Conservation (phyloP, 2,113 vertebrate species). For the Tragelaphus buxtoni region DNA sequence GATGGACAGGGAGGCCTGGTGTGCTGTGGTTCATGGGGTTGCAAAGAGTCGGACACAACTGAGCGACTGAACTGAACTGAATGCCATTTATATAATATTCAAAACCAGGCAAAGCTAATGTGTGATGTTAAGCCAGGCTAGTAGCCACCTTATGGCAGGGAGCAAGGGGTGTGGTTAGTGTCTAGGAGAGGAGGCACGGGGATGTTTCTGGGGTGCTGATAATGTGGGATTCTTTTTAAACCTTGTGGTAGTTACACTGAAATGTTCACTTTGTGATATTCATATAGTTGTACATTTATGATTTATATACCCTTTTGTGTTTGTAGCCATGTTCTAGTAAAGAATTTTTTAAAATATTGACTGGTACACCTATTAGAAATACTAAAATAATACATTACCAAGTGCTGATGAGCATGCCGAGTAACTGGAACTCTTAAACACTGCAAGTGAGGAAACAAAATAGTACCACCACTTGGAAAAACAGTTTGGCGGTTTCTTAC, state of each 20-base stretch:
- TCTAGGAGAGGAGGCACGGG: neutral
- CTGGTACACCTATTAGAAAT: neutral
- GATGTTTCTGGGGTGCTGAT: neutral
- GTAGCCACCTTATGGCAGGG: neutral
- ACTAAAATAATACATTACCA: neutral
- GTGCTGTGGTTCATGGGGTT: neutral
- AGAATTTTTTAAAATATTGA: neutral
- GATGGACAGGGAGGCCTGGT: neutral
- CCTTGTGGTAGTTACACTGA: neutral
- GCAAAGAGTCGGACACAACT: neutral
- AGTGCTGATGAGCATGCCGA: neutral
- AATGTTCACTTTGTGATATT: neutral
- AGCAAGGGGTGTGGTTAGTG: neutral
- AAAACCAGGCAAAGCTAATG: neutral
- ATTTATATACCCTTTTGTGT: neutral
- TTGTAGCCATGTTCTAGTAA: neutral
- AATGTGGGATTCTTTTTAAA: neutral
- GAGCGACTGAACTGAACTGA: neutral
- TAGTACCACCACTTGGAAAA: neutral
- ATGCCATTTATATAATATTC: neutral
- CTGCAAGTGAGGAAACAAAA: neutral
- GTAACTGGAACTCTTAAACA: neutral
- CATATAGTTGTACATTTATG: neutral
- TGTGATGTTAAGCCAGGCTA: neutral
- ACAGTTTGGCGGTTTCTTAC: neutral